phyloP scores from a whole-genome alignment of 2,797 vertebrate genomes.

The Graptemys geographica region DNA sequence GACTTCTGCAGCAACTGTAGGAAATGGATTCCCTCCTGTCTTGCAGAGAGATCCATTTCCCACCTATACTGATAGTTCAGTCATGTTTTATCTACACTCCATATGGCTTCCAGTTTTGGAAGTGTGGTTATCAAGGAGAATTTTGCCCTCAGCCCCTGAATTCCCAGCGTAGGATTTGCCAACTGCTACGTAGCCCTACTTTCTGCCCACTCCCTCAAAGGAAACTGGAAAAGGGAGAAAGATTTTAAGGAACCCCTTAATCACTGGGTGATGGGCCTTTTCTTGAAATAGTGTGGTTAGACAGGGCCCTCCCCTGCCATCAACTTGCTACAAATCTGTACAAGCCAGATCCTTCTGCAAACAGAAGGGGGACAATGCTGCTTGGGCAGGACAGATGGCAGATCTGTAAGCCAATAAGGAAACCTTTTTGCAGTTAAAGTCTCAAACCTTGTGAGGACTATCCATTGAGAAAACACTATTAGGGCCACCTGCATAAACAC shows the following conservation, averaged over 20 bases:
- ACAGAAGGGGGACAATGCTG: not conserved
- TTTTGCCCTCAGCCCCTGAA: not conserved
- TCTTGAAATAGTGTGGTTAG: not conserved
- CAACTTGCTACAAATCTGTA: not conserved
- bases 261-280: not conserved
- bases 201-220: not conserved
- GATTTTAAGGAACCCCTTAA: not conserved
- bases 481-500: conserved; percentile 56
- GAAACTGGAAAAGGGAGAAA: not conserved
- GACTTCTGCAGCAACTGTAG: conserved; percentile 5
- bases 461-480: conserved; percentile 15
- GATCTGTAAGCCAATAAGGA: not conserved
- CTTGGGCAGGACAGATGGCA: not conserved
- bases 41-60: not conserved
- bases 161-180: not conserved
- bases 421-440: not conserved
- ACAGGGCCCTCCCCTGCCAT: not conserved
- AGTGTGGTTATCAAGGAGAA: not conserved
- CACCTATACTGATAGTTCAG: fast-evolving
- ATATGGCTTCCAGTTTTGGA: not conserved
- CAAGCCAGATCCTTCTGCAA: not conserved
- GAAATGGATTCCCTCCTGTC: not conserved
- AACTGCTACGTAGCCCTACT: conserved; percentile 29
- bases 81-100: not conserved
- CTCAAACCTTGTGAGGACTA: not conserved